Conservation (phyloP, 1,140 invertebrate genomes). For the Eciton burchellii region DNA sequence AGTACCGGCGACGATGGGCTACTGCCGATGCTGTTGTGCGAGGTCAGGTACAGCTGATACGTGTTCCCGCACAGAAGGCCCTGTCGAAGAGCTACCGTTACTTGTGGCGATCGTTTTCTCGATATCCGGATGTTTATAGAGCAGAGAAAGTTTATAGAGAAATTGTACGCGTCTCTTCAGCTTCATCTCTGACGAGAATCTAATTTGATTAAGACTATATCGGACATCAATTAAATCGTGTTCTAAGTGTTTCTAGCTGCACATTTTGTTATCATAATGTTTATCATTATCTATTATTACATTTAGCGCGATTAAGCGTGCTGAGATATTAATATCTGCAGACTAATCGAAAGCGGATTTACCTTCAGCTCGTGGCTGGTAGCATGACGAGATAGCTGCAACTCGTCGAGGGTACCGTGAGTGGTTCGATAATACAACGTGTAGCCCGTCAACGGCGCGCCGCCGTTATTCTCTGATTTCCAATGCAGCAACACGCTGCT, state of each 20-base stretch:
- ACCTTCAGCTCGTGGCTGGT: conserved; percentile 90
- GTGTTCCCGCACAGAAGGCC: conserved; percentile 90
- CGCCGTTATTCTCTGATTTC: conserved; percentile 90
- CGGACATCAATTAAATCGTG: background rate
- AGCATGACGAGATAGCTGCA: conserved; percentile 88
- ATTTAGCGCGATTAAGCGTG: background rate
- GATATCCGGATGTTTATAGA: background rate
- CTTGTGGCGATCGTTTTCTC: background rate
- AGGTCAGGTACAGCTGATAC: conserved; percentile 90
- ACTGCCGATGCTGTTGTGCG: conserved; percentile 91
- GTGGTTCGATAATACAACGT: conserved; percentile 89
- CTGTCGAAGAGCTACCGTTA: conserved; percentile 74
- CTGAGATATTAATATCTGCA: conserved; percentile 16
- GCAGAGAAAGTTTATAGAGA: background rate
- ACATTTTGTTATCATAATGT: background rate
- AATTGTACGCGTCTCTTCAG: background rate
- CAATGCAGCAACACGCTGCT: conserved; percentile 90
- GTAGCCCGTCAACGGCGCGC: conserved; percentile 88
- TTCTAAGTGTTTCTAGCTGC: background rate
- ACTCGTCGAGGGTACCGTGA: conserved; percentile 88
- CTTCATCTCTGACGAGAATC: background rate
- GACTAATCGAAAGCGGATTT: background rate
- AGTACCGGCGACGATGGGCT: conserved; percentile 89
- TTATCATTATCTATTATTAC: background rate
- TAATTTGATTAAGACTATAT: background rate